Percentiles rank a stretch among this genome's conserved stretches.
Evolutionary conservation across 2,113 vertebrate species (phyloP).

Genomic region (Bubo bubo): DNA sequence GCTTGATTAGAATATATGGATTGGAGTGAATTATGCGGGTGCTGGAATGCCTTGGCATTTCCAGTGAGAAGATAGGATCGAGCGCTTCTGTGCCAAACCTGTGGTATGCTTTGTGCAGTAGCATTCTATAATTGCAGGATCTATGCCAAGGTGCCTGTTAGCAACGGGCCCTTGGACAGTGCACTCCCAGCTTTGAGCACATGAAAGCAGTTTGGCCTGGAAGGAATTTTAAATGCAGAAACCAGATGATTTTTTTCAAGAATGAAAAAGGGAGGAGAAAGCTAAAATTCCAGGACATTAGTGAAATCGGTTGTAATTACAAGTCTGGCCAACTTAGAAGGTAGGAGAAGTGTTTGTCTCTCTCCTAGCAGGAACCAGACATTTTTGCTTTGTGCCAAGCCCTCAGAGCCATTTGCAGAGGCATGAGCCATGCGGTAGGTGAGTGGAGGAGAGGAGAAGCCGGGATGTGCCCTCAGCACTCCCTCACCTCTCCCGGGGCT

Average conservation of each 20-base stretch:
- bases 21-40: neutral
- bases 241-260: constrained; percentile 4
- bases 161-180: neutral
- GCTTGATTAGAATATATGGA: neutral
- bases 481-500: neutral
- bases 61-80: neutral
- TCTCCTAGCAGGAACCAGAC: neutral
- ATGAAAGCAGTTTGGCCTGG: neutral
- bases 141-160: constrained; percentile 18
- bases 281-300: constrained; percentile 26
- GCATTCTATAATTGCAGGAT: neutral
- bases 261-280: neutral
- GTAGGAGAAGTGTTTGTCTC: constrained; percentile 35
- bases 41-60: neutral
- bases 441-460: neutral
- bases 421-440: neutral
- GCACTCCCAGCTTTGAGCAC: neutral
- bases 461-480: neutral
- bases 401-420: neutral
- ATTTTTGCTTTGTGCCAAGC: neutral
- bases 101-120: neutral
- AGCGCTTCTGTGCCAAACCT: neutral
- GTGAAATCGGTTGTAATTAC: constrained; percentile 37
- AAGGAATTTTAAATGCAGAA: constrained; percentile 44
- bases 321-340: constrained; percentile 33